Base-by-base conservation (phyloP, 2,888 invertebrate genomes). In the Platycheirus albimanus region DNA sequence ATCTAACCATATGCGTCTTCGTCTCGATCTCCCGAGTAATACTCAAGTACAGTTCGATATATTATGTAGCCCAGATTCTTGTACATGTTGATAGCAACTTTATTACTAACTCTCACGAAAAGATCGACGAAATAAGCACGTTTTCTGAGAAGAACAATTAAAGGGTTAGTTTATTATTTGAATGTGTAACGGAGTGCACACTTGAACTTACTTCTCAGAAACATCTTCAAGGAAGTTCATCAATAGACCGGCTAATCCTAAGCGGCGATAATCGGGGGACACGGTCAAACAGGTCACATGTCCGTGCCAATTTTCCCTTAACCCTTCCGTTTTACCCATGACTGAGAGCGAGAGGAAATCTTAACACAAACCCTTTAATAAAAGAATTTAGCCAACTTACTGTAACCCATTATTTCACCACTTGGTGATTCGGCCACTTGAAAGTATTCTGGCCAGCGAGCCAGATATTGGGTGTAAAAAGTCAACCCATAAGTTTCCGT, bases 401-500 rank as follows among this genome's bases (percentile, higher is more conserved):
- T 99, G 90, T 99, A 99, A 85, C 99, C 99, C 98, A 99, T 99
- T 79, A 99, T 97, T 92, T 97, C 96, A 3, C 98, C 99, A 90
- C 95, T 96, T 3, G 98, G 97, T 15, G 98, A 96, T 92, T 99
- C 99, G 2, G 98, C 98, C 15, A 90, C 96, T 93, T 98, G 97
- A 90, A 99, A 99, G 91, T 98, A 99, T 91, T 99, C 99, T 0
- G 99, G 99, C 99, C 99, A 99, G 89, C 98, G 97, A 8, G 98
- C 97, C 88, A 99, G 92, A 91, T 99, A 99, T 89, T 98, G 98
- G 91, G 99, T 96, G 89, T 99, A 99, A 92, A 99, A 99, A 6
- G 96, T 95, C 67, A 98, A 91, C 0, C 97, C 98, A 91, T 98
- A 98, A 17, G 99, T 99, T 92, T 99, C 99, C 3, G 99, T 99